These are phyloP conservation scores for Falco cherrug DNA, from an alignment of 2,797 vertebrate genomes.

Conservation along the genomic window DNA sequence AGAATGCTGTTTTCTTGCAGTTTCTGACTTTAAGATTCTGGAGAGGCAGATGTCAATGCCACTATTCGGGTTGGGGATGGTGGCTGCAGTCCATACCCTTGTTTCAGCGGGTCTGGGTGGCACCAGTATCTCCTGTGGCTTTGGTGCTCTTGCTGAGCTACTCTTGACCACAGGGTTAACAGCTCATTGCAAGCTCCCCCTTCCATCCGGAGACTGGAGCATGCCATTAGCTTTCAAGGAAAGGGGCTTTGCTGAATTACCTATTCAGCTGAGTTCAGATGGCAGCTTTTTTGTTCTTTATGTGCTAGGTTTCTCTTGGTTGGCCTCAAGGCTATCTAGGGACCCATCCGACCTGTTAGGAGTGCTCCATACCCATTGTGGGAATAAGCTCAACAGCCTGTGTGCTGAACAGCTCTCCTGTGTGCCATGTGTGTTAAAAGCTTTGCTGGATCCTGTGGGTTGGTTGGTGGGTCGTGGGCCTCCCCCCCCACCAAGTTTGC, in stretches of 20 bases:
- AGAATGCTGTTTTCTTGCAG: accelerated
- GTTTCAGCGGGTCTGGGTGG: neutral
- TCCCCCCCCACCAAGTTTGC: neutral
- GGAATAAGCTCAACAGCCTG: neutral
- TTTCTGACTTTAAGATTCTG: neutral
- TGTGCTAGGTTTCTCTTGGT: neutral
- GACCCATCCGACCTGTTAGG: neutral
- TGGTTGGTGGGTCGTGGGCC: too few relatives aligned
- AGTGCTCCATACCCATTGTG: neutral
- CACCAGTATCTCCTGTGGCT: neutral
- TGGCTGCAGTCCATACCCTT: neutral
- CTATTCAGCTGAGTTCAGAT: neutral
- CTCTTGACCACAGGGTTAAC: neutral
- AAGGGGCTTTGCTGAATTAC: accelerated
- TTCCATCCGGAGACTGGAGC: neutral
- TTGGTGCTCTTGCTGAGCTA: neutral
- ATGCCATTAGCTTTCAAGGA: neutral
- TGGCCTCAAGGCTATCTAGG: neutral
- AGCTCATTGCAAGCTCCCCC: neutral
- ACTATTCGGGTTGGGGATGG: neutral
- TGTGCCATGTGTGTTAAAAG: neutral
- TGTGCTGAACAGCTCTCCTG: neutral
- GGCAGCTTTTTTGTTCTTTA: neutral
- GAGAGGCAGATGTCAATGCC: too few relatives aligned
- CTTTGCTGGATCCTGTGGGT: neutral